Base-by-base conservation (phyloP, 2,888 invertebrate species). In the Dryadula phaetusa region DNA sequence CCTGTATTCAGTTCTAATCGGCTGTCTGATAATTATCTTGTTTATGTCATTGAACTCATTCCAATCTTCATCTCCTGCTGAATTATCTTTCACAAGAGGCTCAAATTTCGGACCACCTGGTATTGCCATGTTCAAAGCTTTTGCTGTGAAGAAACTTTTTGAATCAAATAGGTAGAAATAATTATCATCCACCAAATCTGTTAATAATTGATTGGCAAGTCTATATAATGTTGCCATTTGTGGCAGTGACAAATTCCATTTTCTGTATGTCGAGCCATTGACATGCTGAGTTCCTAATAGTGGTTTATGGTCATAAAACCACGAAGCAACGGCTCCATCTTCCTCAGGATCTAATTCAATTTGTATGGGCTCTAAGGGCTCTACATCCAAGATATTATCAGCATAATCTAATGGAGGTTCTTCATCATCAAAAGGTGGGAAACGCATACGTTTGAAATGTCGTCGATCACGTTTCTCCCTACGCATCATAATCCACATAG, bases 401-500 rank as follows among this genome's bases (percentile, higher is more conserved):
- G 99, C 99, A 86, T 99, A 99, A 89, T 99, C 99, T 46, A 99
- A 92, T 0, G 99, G 99, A 54, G 99, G 99, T 93, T 99, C 99
- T 89, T 99, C 99, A 87, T 99, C 99, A 85, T 99, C 99, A 86
- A 99, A 99, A 0, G 99, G 99, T 14, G 99, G 99, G 86, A 99
- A 99, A 75, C 99, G 94, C 99, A 99, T 99, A 76, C 99, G 94
- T 88, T 99, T 99, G 86, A 99, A 99, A 86, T 99, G 99, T 34
- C 99, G 95, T 84, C 99, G 96, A 93, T 99, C 99, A 72, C 99
- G 94, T 87, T 99, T 99, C 84, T 99, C 99, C 76, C 99, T 95
- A 75, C 99, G 94, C 99, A 99, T 99, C 99, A 99, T 99, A 76
- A 99, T 99, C 99, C 99, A 99, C 99, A 99, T 99, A 0, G 99